These are phyloP conservation scores for Anas acuta DNA, from an alignment of 2,797 vertebrate species.

Conservation along the genomic window DNA sequence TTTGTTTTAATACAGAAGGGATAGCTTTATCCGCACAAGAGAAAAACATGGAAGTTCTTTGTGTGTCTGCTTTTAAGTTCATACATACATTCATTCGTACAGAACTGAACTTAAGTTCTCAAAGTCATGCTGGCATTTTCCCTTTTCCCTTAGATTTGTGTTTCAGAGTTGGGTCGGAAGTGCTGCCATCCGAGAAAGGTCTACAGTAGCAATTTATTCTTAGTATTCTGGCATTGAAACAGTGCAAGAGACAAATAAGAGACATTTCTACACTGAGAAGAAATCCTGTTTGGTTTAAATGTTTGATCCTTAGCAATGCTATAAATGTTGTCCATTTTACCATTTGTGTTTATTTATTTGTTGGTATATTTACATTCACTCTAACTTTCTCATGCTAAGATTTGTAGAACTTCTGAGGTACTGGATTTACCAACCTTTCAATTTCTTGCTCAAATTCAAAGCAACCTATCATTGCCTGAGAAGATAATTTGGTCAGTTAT, in stretches of 20 bases:
- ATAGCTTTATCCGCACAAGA: not conserved
- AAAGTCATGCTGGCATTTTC: not conserved
- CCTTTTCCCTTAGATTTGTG: not conserved
- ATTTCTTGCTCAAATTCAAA: not conserved
- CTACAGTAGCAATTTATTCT: not conserved
- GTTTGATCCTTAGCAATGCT: not conserved
- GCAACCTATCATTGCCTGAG: not conserved
- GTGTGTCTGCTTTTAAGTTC: not conserved
- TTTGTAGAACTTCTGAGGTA: not conserved
- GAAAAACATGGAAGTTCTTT: not conserved
- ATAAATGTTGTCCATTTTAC: not conserved
- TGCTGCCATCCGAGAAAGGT: not conserved
- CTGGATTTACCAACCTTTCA: not conserved
- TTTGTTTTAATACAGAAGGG: not conserved
- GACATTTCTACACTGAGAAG: not conserved
- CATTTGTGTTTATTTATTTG: not conserved
- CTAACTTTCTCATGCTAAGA: not conserved
- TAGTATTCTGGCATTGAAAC: not conserved
- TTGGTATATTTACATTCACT: not conserved
- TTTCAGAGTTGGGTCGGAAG: not conserved
- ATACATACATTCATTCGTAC: not conserved
- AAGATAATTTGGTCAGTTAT: not conserved
- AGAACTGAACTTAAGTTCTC: not conserved
- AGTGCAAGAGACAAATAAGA: not conserved
- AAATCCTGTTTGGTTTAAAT: not conserved